Base-by-base conservation (phyloP, 2,797 vertebrate genomes). In the Antrozous pallidus region DNA sequence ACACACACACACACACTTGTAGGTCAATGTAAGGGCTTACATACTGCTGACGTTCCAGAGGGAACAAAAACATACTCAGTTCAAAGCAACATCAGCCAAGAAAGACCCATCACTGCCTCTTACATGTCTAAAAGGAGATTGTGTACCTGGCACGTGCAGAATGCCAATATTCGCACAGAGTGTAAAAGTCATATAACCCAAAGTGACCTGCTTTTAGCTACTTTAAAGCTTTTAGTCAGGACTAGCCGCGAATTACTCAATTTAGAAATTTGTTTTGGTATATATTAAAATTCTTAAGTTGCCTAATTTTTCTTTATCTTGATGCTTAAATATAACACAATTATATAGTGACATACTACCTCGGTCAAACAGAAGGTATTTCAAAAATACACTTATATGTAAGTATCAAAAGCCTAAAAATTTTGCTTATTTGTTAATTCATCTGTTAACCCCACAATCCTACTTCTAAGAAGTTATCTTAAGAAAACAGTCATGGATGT, bases 401-500 rank as follows among this genome's bases (percentile, higher is more conserved):
- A 38, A 69, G 36, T 54, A 87, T 82, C 69, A 80, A 65, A 75
- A 73, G 28, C 31, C 79, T 88, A 75, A 49, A 82, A 58, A 33
- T 14, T 69, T 24, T 87, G 51, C 51, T 11, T 77, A 31, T 85
- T 81, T 91, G 17, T 58, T 87, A 85, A 63, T 31, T 69, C 38
- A 31, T 85, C 88, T 91, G 17, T 58, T 87, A 85, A 63, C 42
- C 78, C 33, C 67, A 47, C 40, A 88, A 54, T 70, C 92, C 80
- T 79, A 78, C n/a, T 42, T 87, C 70, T 87, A 91, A 86, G 49
- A 93, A 75, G 90, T 91, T 94, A 94, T 65, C 83, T 95, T 73
- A 96, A 95, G 84, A 90, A 95, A 94, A 94, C n/a, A 92, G 90
- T 70, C 88, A 89, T 70, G 73, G 75, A 94, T 95, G 31, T 88